Conservation (phyloP, 2,888 invertebrate genomes). For the Crematogaster levior region DNA sequence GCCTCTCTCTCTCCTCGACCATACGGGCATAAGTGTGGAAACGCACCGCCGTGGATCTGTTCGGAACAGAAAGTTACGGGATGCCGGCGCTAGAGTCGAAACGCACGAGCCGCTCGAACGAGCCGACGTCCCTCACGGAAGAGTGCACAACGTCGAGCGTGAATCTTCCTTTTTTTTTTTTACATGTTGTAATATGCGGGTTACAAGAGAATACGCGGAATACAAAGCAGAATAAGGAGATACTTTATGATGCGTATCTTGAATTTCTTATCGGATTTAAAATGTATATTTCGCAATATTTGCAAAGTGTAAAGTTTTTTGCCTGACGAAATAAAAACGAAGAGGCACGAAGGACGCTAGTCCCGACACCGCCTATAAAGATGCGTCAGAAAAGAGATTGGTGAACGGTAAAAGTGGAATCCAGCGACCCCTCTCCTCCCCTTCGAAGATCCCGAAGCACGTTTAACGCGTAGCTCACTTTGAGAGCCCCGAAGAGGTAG, state of each 20-base stretch:
- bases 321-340: too few relatives aligned
- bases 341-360: conserved; percentile 17
- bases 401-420: conserved; percentile 72
- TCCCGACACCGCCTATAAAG: conserved; percentile 63
- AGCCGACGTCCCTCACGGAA: conserved; percentile 37
- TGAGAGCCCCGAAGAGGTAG: conserved; percentile 64
- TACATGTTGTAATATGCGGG: conserved; percentile 15
- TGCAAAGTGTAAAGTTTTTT: background rate
- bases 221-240: background rate
- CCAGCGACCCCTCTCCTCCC: conserved; percentile 40
- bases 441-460: conserved; percentile 61
- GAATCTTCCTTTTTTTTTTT: conserved; percentile 18
- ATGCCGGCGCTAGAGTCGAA: conserved; percentile 54
- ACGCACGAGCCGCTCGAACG: conserved; percentile 40
- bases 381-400: conserved; percentile 66
- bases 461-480: conserved; percentile 72
- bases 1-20: conserved; percentile 64
- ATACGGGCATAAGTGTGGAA: conserved; percentile 66
- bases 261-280: background rate
- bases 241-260: background rate
- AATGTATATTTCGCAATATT: background rate
- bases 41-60: conserved; percentile 67
- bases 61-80: conserved; percentile 54
- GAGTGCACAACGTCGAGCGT: conserved; percentile 27
- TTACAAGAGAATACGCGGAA: background rate